These are phyloP conservation scores for Hippocampus guttulatus DNA, from an alignment of 2,113 vertebrate species.

Conservation along the genomic window DNA sequence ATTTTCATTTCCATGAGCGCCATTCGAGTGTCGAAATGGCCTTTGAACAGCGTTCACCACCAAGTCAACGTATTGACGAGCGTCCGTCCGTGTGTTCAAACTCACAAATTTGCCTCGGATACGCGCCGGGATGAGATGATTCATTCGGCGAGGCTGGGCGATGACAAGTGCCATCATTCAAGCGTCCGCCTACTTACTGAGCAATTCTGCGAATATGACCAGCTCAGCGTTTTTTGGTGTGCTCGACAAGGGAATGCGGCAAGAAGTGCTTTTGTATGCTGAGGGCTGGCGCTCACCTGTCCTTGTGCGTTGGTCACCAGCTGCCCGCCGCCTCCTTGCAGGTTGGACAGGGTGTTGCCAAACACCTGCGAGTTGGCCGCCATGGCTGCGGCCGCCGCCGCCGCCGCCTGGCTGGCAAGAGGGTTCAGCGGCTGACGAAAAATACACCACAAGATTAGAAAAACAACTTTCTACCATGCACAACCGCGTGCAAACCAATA, in stretches of 20 bases:
- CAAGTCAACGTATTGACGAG: conserved; percentile 20
- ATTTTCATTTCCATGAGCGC: no score
- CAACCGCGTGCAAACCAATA: no score
- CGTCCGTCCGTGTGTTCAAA: conserved; percentile 65
- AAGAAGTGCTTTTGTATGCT: conserved; percentile 58
- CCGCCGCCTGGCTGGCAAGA: conserved; percentile 90
- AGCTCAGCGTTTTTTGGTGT: conserved; percentile 19
- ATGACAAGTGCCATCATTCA: conserved; percentile 99
- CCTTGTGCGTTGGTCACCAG: conserved; percentile 99
- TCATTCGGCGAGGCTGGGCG: conserved; percentile 91
- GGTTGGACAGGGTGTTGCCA: conserved; percentile 88
- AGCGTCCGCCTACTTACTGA: conserved; percentile 93
- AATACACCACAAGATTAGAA: not conserved
- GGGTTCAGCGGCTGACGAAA: conserved; percentile 84
- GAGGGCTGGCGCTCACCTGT: conserved; percentile 80
- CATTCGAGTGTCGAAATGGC: not conserved
- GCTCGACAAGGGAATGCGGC: conserved; percentile 38
- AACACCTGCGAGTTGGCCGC: conserved; percentile 92
- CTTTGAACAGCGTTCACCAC: not conserved
- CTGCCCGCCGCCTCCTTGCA: conserved; percentile 94
- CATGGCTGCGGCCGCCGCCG: conserved; percentile 89
- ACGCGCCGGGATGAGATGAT: conserved; percentile 99
- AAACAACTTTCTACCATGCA: no score
- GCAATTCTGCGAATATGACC: conserved; percentile 90
- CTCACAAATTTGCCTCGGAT: conserved; percentile 90